phyloP scores from a whole-genome alignment of 2,888 invertebrate genomes.

The Resseliella maxima region DNA sequence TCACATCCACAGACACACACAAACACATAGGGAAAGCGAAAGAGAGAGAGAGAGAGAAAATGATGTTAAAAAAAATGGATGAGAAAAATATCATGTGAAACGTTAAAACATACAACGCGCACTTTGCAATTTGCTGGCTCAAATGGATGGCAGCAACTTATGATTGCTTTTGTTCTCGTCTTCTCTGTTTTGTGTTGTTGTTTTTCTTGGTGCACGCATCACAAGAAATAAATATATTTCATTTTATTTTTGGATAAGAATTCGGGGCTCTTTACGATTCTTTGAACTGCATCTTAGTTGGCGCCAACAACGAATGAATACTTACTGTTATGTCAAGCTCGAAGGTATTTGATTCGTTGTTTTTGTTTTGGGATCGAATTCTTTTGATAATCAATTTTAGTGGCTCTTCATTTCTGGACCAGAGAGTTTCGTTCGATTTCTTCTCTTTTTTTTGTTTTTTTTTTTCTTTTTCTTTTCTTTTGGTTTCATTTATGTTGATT shows the following conservation, averaged over 20 bases:
- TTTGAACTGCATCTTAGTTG: constrained; percentile 32
- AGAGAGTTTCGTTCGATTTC: not conserved
- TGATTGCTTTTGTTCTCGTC: not conserved
- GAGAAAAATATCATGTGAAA: constrained; percentile 15
- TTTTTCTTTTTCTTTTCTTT: no score
- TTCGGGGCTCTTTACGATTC: not conserved
- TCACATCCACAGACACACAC: not conserved
- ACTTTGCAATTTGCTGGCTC: not conserved
- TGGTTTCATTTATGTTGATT: not conserved
- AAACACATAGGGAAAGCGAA: not conserved
- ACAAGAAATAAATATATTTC: constrained; percentile 24
- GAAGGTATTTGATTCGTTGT: constrained; percentile 27
- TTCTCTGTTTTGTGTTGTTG: not conserved
- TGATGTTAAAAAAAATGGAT: constrained; percentile 24
- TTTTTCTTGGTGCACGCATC: not conserved
- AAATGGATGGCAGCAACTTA: not conserved
- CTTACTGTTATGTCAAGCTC: not conserved
- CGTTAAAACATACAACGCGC: not conserved
- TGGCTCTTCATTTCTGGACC: not conserved
- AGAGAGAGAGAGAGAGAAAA: not conserved
- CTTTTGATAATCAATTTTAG: constrained; percentile 22
- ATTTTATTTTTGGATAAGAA: not conserved
- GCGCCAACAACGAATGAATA: not conserved
- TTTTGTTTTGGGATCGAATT: not conserved
- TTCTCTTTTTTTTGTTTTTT: no score